Percentiles rank a stretch among this genome's conserved stretches.
phyloP scores from a whole-genome alignment of 2,888 invertebrate species.

The Cryptophagus acutangulus region DNA sequence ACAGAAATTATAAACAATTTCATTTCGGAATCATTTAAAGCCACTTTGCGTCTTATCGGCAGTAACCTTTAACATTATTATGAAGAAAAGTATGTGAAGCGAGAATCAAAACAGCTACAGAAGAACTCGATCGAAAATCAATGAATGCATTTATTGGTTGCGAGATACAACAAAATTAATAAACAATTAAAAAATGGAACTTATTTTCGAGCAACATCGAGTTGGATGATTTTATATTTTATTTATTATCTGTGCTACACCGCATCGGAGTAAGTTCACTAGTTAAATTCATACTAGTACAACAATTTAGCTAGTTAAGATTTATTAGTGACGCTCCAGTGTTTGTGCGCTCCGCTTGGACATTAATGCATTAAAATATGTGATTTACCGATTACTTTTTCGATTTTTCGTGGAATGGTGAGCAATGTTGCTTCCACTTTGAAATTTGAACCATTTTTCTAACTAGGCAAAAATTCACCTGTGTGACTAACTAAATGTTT shows the following conservation, averaged over 20 bases:
- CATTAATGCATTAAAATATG: background rate
- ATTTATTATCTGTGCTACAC: background rate
- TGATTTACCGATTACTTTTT: background rate
- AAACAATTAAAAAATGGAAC: no score
- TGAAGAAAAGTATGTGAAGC: background rate
- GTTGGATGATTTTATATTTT: background rate
- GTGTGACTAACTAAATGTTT: background rate
- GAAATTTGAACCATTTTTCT: background rate
- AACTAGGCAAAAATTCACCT: background rate
- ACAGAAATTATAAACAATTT: no score
- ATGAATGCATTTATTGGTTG: no score
- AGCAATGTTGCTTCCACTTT: no score
- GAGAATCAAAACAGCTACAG: background rate
- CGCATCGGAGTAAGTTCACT: conserved; percentile 1
- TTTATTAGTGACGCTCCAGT: conserved; percentile 27
- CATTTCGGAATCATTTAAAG: no score
- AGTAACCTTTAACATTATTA: background rate
- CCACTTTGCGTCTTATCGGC: no score
- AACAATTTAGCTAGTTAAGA: conserved; percentile 37
- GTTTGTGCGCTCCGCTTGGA: conserved; percentile 4
- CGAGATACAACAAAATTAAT: no score
- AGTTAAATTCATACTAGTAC: conserved; percentile 18
- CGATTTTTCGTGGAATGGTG: conserved; percentile 16
- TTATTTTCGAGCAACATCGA: background rate
- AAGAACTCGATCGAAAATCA: no score